Conservation (phyloP, 2,888 invertebrate genomes). For the Silvanus unidentatus region DNA sequence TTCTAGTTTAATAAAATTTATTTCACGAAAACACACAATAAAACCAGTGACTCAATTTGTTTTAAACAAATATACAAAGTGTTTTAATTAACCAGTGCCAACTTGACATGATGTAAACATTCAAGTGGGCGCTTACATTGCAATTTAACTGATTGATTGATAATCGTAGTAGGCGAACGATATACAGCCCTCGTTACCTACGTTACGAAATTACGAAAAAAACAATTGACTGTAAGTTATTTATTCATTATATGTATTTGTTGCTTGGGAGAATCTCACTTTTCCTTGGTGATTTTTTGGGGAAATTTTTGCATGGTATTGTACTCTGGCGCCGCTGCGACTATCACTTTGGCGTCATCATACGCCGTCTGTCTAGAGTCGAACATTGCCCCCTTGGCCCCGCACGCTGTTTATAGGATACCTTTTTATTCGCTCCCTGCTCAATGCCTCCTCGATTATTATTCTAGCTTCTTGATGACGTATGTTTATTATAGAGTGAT, state of each 20-base stretch:
- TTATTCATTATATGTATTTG: background rate
- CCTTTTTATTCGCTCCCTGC: constrained; percentile 18
- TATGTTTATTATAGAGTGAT: no score
- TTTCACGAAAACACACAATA: background rate
- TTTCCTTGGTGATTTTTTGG: no score
- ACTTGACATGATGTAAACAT: constrained; percentile 1
- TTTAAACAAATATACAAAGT: no score
- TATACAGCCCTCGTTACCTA: no score
- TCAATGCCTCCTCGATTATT: constrained; percentile 5
- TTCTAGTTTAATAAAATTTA: no score
- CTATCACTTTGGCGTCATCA: constrained; percentile 49
- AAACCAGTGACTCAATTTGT: no score
- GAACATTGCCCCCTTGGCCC: constrained; percentile 36
- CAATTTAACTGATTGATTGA: background rate
- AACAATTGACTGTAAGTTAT: background rate
- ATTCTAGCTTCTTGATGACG: no score
- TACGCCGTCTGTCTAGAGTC: constrained; percentile 44
- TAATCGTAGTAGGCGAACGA: no score
- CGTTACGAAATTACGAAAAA: no score
- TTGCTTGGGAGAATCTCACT: background rate
- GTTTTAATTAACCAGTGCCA: no score
- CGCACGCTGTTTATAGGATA: constrained; percentile 31
- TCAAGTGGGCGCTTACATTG: background rate
- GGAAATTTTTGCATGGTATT: constrained; percentile 44
- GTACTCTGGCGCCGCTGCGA: constrained; percentile 45